Evolutionary conservation across 2,113 vertebrate genomes (phyloP).

Genomic region (Larimichthys crocea): DNA sequence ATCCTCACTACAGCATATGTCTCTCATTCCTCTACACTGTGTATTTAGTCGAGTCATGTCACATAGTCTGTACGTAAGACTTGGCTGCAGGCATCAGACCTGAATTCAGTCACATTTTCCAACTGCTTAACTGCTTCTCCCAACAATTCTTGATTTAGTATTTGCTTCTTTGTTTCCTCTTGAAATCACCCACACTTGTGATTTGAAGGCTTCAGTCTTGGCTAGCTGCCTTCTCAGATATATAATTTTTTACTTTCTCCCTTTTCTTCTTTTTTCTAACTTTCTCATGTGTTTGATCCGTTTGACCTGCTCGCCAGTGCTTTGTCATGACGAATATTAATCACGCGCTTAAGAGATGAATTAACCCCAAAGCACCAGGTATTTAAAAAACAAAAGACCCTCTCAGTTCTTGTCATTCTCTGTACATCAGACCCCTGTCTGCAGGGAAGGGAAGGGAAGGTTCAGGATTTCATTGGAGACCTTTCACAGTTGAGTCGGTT

Average conservation of each 20-base stretch:
- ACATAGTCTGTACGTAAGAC: slow-evolving; percentile 15
- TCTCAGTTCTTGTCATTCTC: slow-evolving; percentile 47
- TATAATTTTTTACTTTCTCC: slow-evolving; percentile 53
- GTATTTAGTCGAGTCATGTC: slow-evolving; percentile 35
- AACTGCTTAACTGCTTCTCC: slow-evolving; percentile 45
- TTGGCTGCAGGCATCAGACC: slow-evolving; percentile 12
- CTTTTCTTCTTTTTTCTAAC: slow-evolving; percentile 74
- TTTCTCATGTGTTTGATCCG: slow-evolving; percentile 80
- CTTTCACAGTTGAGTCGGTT: slow-evolving; percentile 9
- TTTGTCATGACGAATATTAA: slow-evolving; percentile 84
- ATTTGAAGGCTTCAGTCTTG: slow-evolving; percentile 64
- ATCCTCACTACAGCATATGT: slow-evolving; percentile 46
- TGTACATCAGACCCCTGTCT: slow-evolving; percentile 40
- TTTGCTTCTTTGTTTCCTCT: slow-evolving; percentile 50
- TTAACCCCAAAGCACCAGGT: slow-evolving; percentile 81
- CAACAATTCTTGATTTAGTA: slow-evolving; percentile 22
- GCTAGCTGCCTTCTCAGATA: slow-evolving; percentile 53
- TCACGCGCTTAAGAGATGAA: slow-evolving; percentile 82
- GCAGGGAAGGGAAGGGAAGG: slow-evolving; percentile 47
- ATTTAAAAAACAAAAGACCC: slow-evolving; percentile 72
- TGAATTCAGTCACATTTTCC: slow-evolving; percentile 44
- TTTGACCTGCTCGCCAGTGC: slow-evolving; percentile 80
- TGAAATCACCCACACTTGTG: slow-evolving; percentile 51
- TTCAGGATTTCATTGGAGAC: slow-evolving; percentile 45
- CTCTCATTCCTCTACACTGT: slow-evolving; percentile 62